A percentile compares a stretch with the other conserved stretches of the same genome.
These are phyloP conservation scores for Alexandromys oeconomus DNA, from an alignment of 2,797 vertebrate species.

Conservation along the genomic window DNA sequence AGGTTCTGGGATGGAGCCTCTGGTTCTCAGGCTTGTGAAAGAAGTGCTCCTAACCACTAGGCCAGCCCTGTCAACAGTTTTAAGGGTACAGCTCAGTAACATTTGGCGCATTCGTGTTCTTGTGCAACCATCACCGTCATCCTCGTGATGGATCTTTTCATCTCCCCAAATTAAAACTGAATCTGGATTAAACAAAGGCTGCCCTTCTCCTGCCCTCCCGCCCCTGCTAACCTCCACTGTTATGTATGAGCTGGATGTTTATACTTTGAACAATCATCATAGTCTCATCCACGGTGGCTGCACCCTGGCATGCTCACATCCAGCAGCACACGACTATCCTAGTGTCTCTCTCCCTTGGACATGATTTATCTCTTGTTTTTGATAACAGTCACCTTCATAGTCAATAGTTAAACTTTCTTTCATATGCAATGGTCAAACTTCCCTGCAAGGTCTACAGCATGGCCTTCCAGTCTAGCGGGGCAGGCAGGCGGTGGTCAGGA, in stretches of 20 bases:
- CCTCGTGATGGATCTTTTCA: neutral
- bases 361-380: neutral
- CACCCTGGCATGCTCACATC: accelerated
- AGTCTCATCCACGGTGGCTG: accelerated
- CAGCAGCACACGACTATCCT: accelerated
- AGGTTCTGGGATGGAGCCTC: neutral
- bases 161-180: too few relatives aligned
- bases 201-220: neutral
- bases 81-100: neutral
- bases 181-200: neutral
- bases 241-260: accelerated
- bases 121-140: accelerated
- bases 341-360: neutral
- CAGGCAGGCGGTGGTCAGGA: accelerated
- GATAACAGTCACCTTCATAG: neutral
- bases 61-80: neutral
- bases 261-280: neutral
- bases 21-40: neutral
- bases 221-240: too few relatives aligned
- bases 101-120: accelerated
- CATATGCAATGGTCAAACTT: accelerated
- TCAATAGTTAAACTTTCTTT: neutral
- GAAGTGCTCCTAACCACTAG: too few relatives aligned
- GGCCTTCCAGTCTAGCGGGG: neutral
- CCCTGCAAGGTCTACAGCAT: too few relatives aligned